Evolutionary conservation across 2,113 vertebrate genomes (phyloP).

Genomic region (Pterocles gutturalis): DNA sequence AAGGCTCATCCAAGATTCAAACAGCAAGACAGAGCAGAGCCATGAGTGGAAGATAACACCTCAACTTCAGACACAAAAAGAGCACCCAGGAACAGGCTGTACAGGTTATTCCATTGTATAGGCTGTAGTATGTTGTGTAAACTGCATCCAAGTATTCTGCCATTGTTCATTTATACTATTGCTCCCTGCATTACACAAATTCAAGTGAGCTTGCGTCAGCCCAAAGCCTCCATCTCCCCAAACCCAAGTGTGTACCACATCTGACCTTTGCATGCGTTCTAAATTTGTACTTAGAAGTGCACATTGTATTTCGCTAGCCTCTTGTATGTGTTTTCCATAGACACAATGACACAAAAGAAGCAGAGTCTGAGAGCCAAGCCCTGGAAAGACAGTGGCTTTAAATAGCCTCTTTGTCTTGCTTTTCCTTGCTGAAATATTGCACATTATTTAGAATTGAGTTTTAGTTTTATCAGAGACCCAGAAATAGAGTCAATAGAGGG

Average conservation of each 20-base stretch:
- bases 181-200: neutral
- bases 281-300: slow-evolving; percentile 1
- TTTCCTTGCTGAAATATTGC: slow-evolving; percentile 45
- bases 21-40: neutral
- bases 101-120: neutral
- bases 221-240: neutral
- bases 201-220: neutral
- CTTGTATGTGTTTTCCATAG: slow-evolving; percentile 27
- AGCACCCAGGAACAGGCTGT: neutral
- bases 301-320: slow-evolving; percentile 37
- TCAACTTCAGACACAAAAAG: neutral
- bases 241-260: neutral
- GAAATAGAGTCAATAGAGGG: slow-evolving; percentile 59
- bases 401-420: slow-evolving; percentile 69
- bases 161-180: neutral
- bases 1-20: neutral
- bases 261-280: slow-evolving; percentile 54
- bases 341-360: slow-evolving; percentile 59
- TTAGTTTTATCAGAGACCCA: slow-evolving; percentile 38
- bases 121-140: neutral
- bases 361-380: slow-evolving; percentile 30
- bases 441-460: neutral
- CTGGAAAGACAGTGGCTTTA: slow-evolving; percentile 50
- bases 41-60: neutral
- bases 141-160: neutral